Evolutionary conservation across 2,888 invertebrate species (phyloP).

Genomic region (Eupithecia abbreviata): DNA sequence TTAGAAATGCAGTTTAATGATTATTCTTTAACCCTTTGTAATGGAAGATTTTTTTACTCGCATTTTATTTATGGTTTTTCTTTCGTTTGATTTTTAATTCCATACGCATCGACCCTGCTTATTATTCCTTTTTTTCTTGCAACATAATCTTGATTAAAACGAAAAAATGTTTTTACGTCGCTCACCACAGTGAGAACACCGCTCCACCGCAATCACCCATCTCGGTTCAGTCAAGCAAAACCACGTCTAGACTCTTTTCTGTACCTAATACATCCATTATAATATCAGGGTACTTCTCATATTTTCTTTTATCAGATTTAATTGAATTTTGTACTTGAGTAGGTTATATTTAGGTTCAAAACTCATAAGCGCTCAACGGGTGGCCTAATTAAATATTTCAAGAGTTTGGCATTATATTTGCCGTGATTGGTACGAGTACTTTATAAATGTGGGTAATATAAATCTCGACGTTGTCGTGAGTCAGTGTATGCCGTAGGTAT

Average conservation of each 20-base stretch:
- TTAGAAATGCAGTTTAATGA: neutral
- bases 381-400: conserved; percentile 53
- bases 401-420: conserved; percentile 32
- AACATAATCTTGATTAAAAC: conserved; percentile 60
- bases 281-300: conserved; percentile 57
- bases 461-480: conserved; percentile 64
- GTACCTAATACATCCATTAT: conserved; percentile 66
- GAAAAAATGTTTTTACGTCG: conserved; percentile 60
- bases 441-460: conserved; percentile 24
- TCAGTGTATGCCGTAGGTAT: conserved; percentile 55
- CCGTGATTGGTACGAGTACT: conserved; percentile 10
- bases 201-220: conserved; percentile 68
- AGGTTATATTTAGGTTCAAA: conserved; percentile 52
- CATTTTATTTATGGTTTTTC: neutral
- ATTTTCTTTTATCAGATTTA: conserved; percentile 57
- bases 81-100: conserved; percentile 36
- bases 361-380: conserved; percentile 60
- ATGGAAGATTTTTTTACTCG: neutral
- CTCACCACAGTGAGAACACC: conserved; percentile 73
- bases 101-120: conserved; percentile 27
- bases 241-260: conserved; percentile 74
- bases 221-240: conserved; percentile 71
- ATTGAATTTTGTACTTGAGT: conserved; percentile 57
- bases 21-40: neutral
- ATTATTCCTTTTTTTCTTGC: conserved; percentile 47